Evolutionary conservation across 1,140 invertebrate genomes (phyloP).

Genomic region (Drosophila sulfurigaster): DNA sequence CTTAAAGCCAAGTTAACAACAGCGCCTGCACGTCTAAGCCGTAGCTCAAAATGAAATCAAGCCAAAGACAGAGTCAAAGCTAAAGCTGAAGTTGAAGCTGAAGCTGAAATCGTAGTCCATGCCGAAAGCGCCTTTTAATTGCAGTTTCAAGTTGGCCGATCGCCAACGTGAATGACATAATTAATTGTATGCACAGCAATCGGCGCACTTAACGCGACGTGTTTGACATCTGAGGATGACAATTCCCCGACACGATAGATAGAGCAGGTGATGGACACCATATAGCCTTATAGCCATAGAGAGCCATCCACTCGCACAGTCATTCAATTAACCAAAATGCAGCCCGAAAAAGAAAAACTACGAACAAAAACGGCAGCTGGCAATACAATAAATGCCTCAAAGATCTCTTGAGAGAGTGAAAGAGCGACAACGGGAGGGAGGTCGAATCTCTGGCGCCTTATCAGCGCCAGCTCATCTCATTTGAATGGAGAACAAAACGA

Average conservation of each 20-base stretch:
- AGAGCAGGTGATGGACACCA: slow-evolving; percentile 36
- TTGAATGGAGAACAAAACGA: slow-evolving; percentile 47
- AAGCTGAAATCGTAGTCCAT: background rate
- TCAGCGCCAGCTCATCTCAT: slow-evolving; percentile 51
- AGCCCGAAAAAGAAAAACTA: background rate
- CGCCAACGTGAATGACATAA: slow-evolving; percentile 83
- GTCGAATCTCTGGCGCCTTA: slow-evolving; percentile 32
- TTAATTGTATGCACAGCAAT: slow-evolving; percentile 75
- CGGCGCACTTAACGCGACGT: slow-evolving; percentile 74
- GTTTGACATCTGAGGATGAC: slow-evolving; percentile 81
- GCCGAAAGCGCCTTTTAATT: slow-evolving; percentile 81
- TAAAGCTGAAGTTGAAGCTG: background rate
- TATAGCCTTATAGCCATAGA: background rate
- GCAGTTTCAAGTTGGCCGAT: slow-evolving; percentile 60
- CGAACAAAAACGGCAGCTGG: slow-evolving; percentile 29
- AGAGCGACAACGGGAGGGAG: background rate
- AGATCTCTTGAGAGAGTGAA: background rate
- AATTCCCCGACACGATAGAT: slow-evolving; percentile 44
- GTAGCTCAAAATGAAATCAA: slow-evolving; percentile 9
- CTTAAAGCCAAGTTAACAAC: slow-evolving; percentile 36
- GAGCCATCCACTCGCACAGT: background rate
- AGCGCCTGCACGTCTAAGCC: slow-evolving; percentile 44
- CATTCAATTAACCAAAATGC: slow-evolving; percentile 76
- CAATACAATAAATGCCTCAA: slow-evolving; percentile 1
- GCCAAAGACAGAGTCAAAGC: background rate